Evolutionary conservation across 1,140 invertebrate genomes (phyloP), one percentile per base, ranked within the genome.

Genomic region (Augochlora pura): DNA sequence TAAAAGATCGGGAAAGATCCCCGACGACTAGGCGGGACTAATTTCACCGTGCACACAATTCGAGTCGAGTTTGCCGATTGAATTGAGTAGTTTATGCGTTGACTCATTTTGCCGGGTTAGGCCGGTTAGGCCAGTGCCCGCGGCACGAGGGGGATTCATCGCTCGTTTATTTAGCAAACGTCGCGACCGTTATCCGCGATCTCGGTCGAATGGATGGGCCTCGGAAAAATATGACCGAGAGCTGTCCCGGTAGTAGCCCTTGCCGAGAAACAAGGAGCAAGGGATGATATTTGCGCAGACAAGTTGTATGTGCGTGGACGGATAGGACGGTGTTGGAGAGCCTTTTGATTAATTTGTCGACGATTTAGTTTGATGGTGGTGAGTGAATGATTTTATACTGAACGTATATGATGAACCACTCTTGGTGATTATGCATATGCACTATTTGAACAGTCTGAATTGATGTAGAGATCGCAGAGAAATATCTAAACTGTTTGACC

Each of bases 141-240:
- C 52, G 62, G 76, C 70, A 81, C 52, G 16, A 23, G 69, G 42
- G 42, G 54, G 60, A 74, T 65, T 72, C 72, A 65, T 74, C 59
- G 49, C 77, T 69, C 67, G 73, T 87, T 87, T 85, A 81, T 84
- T 87, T 73, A 80, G 70, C 74, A 82, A 86, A 87, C 77, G 75
- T 68, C 39, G 42, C 16, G 42, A 57, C 38, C n/a, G 73, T 73
- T 80, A 80, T 80, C 80, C 27, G 10, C 1, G 23, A 82, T 75
- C 63, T 38, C 18, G 14, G 0, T 14, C 2, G 60, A 46, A 70
- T 14, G 38, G 42, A 66, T 57, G 62, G 14, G 4, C 23, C 52
- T 59, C 32, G 21, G 46, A 54, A 60, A 65, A 65, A 46, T 25
- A 23, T 12, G 25, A 23, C 10, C 7, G 14, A 46, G 23, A 7